Percentiles rank a stretch among this genome's conserved stretches.
Conservation (phyloP, 2,888 invertebrate species). For the Hirtodrosophila alboralis region DNA sequence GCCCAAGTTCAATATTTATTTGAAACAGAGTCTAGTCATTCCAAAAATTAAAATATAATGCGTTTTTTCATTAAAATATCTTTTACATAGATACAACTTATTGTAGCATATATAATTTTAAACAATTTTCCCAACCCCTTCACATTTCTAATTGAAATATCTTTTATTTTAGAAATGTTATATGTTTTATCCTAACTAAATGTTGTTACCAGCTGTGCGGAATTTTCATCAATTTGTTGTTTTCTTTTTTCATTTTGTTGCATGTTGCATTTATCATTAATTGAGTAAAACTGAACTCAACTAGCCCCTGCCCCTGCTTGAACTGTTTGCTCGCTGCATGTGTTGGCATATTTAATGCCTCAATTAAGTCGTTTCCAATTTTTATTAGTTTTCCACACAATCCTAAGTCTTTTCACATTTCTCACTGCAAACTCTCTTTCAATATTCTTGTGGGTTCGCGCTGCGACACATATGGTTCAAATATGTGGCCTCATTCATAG, state of each 20-base stretch:
- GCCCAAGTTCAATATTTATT: too few relatives aligned
- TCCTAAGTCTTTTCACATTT: slow-evolving; percentile 6
- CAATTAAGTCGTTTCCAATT: slow-evolving; percentile 68
- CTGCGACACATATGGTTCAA: slow-evolving; percentile 32
- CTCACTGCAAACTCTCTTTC: slow-evolving; percentile 5
- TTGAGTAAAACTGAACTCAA: slow-evolving; percentile 27
- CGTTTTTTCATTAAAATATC: too few relatives aligned
- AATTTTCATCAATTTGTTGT: slow-evolving; percentile 13
- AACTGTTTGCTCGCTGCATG: slow-evolving; percentile 13
- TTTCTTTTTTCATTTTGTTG: slow-evolving; percentile 6
- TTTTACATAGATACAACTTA: too few relatives aligned
- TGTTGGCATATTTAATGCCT: slow-evolving; percentile 61
- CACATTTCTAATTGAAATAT: too few relatives aligned
- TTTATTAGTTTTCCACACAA: slow-evolving; percentile 47
- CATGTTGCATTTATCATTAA: slow-evolving; percentile 51
- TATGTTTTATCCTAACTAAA: slow-evolving; percentile 5
- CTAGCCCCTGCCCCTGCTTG: slow-evolving; percentile 10
- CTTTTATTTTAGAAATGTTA: too few relatives aligned
- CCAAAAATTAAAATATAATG: too few relatives aligned
- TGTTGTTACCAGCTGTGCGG: slow-evolving; percentile 30
- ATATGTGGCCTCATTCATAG: slow-evolving; percentile 47
- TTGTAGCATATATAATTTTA: too few relatives aligned
- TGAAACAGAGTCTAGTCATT: too few relatives aligned
- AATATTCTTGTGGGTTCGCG: not conserved
- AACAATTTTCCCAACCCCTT: too few relatives aligned